These are phyloP conservation scores for Solea solea DNA, from an alignment of 2,113 vertebrate genomes.

Conservation along the genomic window DNA sequence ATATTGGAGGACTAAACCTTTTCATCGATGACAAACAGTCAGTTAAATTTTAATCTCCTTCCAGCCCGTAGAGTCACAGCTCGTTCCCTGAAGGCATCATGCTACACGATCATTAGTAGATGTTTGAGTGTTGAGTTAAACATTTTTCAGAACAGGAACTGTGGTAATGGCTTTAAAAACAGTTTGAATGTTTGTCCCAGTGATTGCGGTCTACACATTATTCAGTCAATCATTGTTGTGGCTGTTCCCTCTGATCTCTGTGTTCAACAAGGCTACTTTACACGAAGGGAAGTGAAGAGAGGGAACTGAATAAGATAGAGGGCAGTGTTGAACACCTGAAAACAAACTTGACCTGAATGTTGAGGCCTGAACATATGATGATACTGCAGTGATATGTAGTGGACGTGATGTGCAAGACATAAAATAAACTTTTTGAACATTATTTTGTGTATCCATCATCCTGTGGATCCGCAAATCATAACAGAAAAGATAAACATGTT, in stretches of 20 bases:
- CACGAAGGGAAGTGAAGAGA: too few relatives aligned
- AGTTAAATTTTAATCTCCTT: slow-evolving; percentile 45
- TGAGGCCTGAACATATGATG: too few relatives aligned
- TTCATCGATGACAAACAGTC: slow-evolving; percentile 16
- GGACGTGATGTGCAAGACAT: too few relatives aligned
- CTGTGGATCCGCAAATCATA: too few relatives aligned
- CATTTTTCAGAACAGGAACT: slow-evolving; percentile 39
- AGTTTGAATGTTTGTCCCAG: slow-evolving; percentile 35
- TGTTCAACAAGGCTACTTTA: background rate
- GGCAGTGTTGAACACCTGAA: too few relatives aligned
- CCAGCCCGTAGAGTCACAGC: slow-evolving; percentile 14
- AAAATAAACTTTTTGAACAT: too few relatives aligned
- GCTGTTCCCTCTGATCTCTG: background rate
- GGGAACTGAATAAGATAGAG: too few relatives aligned
- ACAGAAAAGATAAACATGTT: too few relatives aligned
- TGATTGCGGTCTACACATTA: slow-evolving; percentile 10
- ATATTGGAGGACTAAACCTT: slow-evolving; percentile 4
- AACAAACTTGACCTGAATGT: too few relatives aligned
- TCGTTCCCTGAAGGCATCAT: background rate
- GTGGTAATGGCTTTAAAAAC: slow-evolving; percentile 40
- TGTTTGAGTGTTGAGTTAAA: background rate
- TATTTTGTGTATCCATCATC: too few relatives aligned
- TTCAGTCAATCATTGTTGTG: background rate
- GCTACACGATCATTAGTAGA: background rate
- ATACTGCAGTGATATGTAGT: too few relatives aligned